Evolutionary conservation across 2,888 invertebrate genomes (phyloP).

Genomic region (Clanis bilineata): DNA sequence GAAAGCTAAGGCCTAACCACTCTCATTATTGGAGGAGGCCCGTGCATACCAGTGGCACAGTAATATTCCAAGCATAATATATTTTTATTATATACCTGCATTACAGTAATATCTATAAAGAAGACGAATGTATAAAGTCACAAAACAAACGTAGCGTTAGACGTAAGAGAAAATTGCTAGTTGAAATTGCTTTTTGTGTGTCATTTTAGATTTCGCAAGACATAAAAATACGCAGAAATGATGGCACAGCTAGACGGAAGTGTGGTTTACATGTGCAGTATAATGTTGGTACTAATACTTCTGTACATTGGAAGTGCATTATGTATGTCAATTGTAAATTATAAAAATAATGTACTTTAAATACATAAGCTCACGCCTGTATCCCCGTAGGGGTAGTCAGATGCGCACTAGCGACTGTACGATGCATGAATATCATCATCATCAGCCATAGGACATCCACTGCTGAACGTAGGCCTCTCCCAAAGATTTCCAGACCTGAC

Average conservation of each 20-base stretch:
- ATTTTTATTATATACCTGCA: no score
- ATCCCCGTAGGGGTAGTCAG: no score
- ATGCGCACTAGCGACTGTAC: no score
- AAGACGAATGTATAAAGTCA: neutral
- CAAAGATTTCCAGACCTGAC: no score
- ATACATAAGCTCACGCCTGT: neutral
- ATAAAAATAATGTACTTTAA: neutral
- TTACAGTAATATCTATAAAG: neutral
- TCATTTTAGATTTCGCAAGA: conserved; percentile 4
- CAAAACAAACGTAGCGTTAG: neutral
- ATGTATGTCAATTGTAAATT: neutral
- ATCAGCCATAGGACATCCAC: no score
- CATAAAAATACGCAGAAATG: neutral
- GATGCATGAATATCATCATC: no score
- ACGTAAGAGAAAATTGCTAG: neutral
- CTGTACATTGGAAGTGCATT: neutral
- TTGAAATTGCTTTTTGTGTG: conserved; percentile 5
- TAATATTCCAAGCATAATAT: no score
- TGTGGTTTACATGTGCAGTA: neutral
- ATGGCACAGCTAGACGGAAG: neutral
- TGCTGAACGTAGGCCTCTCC: no score
- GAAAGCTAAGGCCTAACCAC: no score
- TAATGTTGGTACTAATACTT: neutral
- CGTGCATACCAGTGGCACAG: no score
- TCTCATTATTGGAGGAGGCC: no score